phyloP scores from a whole-genome alignment of 1,140 invertebrate genomes.

The Caenorhabditis remanei region DNA sequence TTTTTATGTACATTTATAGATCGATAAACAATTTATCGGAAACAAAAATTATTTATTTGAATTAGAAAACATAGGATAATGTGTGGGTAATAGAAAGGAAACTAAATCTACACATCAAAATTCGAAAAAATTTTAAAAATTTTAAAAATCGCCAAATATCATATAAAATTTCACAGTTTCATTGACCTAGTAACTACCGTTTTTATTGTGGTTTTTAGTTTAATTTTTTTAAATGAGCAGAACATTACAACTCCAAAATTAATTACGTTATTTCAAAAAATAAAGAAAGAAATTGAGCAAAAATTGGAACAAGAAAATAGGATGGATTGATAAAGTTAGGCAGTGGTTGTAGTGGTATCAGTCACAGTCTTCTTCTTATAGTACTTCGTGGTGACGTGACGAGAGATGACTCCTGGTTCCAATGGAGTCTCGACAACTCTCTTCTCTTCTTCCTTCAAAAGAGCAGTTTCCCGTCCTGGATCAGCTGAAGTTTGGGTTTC shows the following conservation, averaged over 20 bases:
- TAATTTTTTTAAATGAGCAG: neutral
- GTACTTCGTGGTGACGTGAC: conserved; percentile 74
- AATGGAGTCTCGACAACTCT: conserved; percentile 72
- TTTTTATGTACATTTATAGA: conserved; percentile 39
- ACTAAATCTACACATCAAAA: conserved; percentile 3
- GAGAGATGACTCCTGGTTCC: conserved; percentile 73
- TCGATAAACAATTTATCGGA: conserved; percentile 41
- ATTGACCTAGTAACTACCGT: neutral
- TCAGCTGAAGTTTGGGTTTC: conserved; percentile 72
- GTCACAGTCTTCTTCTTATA: conserved; percentile 76
- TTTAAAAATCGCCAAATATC: conserved; percentile 9
- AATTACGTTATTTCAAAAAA: neutral
- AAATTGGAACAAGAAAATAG: neutral
- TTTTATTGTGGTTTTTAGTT: neutral
- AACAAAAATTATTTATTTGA: neutral
- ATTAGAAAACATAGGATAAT: neutral
- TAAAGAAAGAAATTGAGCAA: neutral
- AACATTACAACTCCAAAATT: neutral
- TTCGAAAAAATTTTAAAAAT: neutral
- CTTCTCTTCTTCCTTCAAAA: conserved; percentile 73
- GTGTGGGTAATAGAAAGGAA: neutral
- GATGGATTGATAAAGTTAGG: neutral
- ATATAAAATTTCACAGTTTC: conserved; percentile 31
- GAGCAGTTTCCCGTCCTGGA: conserved; percentile 68
- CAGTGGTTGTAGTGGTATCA: conserved; percentile 65